phyloP scores from a whole-genome alignment of 2,888 invertebrate species.

The Oligia latruncula region DNA sequence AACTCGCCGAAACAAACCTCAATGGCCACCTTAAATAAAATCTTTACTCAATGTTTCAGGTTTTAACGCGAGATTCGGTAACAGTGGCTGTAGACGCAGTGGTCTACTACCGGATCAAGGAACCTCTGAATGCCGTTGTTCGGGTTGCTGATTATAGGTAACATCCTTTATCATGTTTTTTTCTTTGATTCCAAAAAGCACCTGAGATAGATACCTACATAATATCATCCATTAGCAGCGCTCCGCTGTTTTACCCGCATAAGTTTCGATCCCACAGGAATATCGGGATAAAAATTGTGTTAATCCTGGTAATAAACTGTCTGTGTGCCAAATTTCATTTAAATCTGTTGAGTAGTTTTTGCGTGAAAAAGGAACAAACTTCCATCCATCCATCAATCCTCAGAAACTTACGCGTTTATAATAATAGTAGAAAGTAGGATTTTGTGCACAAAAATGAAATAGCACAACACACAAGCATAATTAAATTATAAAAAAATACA shows the following conservation, averaged over 20 bases:
- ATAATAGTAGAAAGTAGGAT: too few species aligned
- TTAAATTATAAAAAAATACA: not conserved
- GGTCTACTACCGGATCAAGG: constrained; percentile 95
- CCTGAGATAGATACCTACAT: not conserved
- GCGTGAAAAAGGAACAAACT: too few species aligned
- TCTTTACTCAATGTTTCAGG: constrained; percentile 83
- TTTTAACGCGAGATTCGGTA: constrained; percentile 97
- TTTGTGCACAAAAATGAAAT: not conserved
- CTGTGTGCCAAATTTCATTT: too few species aligned
- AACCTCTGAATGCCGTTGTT: constrained; percentile 94
- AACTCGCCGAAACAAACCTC: not conserved
- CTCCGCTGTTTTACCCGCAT: too few species aligned
- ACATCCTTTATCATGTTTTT: not conserved
- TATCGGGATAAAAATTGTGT: too few species aligned
- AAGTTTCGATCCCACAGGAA: too few species aligned
- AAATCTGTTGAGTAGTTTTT: too few species aligned
- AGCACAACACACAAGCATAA: not conserved
- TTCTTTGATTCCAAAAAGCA: not conserved
- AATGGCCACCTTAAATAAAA: not conserved
- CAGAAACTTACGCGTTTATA: too few species aligned
- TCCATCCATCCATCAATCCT: too few species aligned
- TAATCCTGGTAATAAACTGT: too few species aligned
- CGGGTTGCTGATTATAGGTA: constrained; percentile 93
- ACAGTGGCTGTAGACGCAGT: constrained; percentile 98
- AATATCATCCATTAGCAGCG: too few species aligned